These are phyloP conservation scores for Pachypsylla venusta DNA, from an alignment of 1,140 invertebrate species.

Conservation along the genomic window DNA sequence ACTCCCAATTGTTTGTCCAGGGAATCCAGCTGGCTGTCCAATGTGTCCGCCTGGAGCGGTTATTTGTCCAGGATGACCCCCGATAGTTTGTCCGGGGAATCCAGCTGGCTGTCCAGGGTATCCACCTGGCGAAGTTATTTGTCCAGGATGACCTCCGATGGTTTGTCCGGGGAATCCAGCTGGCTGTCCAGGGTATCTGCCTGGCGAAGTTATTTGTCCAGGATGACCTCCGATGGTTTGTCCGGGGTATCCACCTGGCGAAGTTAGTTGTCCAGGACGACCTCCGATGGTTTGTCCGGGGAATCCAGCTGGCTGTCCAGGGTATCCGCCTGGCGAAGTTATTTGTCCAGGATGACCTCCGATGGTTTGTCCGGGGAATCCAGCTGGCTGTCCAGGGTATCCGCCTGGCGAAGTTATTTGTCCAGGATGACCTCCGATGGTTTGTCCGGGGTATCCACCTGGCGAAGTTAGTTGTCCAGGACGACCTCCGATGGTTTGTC, in stretches of 20 bases:
- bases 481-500: constrained; percentile 15
- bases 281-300: no score
- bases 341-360: constrained; percentile 9
- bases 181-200: constrained; percentile 15
- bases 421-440: constrained; percentile 18
- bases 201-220: constrained; percentile 3
- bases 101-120: constrained; percentile 15
- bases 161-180: constrained; percentile 15
- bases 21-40: constrained; percentile 9
- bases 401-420: not conserved
- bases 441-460: constrained; percentile 18
- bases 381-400: constrained; percentile 3
- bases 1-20: not conserved
- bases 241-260: constrained; percentile 17
- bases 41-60: constrained; percentile 15
- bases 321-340: constrained; percentile 14
- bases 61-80: not conserved
- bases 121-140: not conserved
- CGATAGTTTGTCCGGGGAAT: no score
- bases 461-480: constrained; percentile 10
- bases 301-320: constrained; percentile 14
- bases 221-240: constrained; percentile 16
- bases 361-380: constrained; percentile 16
- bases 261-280: not conserved
- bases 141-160: not conserved